A percentile compares a stretch with the other conserved stretches of the same genome.
These are phyloP conservation scores for Lacerta agilis DNA, from an alignment of 2,797 vertebrate genomes.

Conservation along the genomic window DNA sequence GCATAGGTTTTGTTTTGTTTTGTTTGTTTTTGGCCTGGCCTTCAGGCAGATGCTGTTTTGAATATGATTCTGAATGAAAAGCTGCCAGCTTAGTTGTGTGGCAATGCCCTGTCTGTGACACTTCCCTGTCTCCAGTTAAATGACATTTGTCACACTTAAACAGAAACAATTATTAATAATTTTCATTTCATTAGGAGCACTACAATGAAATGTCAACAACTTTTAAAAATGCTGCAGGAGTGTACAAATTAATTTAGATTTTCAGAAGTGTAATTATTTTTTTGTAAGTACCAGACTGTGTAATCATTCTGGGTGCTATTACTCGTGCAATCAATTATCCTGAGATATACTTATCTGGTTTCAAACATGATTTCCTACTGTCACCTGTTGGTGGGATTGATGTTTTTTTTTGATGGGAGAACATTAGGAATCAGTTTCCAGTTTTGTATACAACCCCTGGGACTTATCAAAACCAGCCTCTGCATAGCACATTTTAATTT, in stretches of 20 bases:
- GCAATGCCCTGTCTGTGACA: conserved; percentile 49
- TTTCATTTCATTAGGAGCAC: conserved; percentile 83
- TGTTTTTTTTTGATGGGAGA: not conserved
- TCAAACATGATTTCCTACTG: conserved; percentile 76
- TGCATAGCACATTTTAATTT: not conserved
- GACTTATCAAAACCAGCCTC: not conserved
- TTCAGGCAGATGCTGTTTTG: conserved; percentile 8
- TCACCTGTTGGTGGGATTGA: conserved; percentile 63
- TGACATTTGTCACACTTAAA: conserved; percentile 83
- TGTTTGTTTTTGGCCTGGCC: not conserved
- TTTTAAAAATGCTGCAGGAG: conserved; percentile 77
- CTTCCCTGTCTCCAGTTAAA: conserved; percentile 69
- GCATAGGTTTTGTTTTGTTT: not conserved
- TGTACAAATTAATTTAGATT: conserved; percentile 86
- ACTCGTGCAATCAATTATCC: conserved; percentile 80
- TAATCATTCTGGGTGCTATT: conserved; percentile 78
- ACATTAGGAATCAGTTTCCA: not conserved
- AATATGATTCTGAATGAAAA: conserved; percentile 49
- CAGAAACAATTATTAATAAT: conserved; percentile 83
- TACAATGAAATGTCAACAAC: conserved; percentile 86
- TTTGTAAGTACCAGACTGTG: conserved; percentile 79
- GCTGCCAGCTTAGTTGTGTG: conserved; percentile 40
- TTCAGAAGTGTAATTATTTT: conserved; percentile 84
- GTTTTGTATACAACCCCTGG: not conserved
- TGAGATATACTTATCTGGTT: conserved; percentile 76